These are phyloP conservation scores for Intellagama lesueurii DNA, from an alignment of 2,797 vertebrate genomes.

Conservation along the genomic window DNA sequence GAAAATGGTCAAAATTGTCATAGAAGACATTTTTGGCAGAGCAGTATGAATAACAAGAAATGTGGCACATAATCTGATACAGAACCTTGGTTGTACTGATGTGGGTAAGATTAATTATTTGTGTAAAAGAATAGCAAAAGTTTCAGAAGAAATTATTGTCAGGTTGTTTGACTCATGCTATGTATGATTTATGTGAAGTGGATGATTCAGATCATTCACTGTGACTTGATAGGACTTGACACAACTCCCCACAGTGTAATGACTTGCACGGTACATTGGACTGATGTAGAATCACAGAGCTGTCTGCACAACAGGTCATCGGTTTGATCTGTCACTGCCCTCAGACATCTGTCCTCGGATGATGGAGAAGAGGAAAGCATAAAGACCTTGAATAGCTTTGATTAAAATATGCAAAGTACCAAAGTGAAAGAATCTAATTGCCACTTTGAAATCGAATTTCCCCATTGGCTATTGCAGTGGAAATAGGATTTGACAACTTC, in stretches of 20 bases:
- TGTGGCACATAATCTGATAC: too few species aligned
- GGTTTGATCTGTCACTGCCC: background rate
- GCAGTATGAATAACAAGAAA: background rate
- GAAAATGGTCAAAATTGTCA: too few species aligned
- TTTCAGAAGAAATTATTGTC: slow-evolving; percentile 20
- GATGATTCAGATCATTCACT: slow-evolving; percentile 43
- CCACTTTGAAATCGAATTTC: background rate
- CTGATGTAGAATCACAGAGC: background rate
- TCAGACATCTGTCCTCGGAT: background rate
- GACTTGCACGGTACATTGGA: background rate
- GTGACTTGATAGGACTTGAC: slow-evolving; percentile 43
- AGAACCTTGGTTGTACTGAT: background rate
- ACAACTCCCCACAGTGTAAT: slow-evolving; percentile 20
- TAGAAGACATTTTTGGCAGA: too few species aligned
- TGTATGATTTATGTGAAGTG: slow-evolving; percentile 29
- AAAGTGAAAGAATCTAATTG: background rate
- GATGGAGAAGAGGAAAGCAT: background rate
- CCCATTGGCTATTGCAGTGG: background rate
- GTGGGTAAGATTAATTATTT: background rate
- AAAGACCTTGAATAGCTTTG: background rate
- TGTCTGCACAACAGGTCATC: background rate
- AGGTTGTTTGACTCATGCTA: slow-evolving; percentile 38
- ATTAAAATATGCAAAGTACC: background rate
- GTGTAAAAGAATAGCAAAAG: slow-evolving; percentile 21
- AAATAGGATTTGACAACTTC: background rate